Conservation (phyloP, 2,888 invertebrate species). For the Drosophila testacea region DNA sequence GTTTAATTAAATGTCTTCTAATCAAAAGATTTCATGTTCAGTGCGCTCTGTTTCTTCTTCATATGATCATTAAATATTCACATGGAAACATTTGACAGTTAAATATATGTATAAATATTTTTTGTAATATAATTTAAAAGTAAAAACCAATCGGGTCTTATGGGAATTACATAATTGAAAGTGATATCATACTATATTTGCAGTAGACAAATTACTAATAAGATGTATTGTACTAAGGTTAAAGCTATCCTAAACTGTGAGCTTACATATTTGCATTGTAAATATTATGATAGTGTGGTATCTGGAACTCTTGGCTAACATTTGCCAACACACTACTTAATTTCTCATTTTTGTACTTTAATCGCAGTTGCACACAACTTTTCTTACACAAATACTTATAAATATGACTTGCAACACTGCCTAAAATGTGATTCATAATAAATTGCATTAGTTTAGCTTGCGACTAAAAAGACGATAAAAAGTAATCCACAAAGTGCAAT, state of each 20-base stretch:
- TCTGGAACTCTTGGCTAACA: conserved; percentile 2
- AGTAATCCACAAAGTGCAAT: conserved; percentile 15
- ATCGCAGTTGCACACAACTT: conserved; percentile 17
- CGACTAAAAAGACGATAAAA: conserved; percentile 32
- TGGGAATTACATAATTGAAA: no score
- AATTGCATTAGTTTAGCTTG: conserved; percentile 41
- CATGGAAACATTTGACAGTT: no score
- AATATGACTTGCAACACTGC: conserved; percentile 34
- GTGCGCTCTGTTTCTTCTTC: no score
- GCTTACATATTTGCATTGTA: neutral
- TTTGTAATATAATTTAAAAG: no score
- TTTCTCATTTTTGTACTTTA: conserved; percentile 22
- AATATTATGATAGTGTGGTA: conserved; percentile 2
- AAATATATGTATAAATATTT: no score
- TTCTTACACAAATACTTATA: neutral
- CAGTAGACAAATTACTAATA: neutral
- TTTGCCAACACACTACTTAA: conserved; percentile 15
- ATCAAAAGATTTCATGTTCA: no score
- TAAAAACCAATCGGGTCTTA: no score
- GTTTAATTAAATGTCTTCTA: neutral
- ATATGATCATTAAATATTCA: no score
- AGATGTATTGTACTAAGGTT: neutral
- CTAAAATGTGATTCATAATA: conserved; percentile 36
- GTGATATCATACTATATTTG: no score
- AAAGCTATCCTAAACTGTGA: conserved; percentile 1